These are phyloP conservation scores for Clarias platycephalus DNA, from an alignment of 2,797 vertebrate genomes.

Conservation along the genomic window DNA sequence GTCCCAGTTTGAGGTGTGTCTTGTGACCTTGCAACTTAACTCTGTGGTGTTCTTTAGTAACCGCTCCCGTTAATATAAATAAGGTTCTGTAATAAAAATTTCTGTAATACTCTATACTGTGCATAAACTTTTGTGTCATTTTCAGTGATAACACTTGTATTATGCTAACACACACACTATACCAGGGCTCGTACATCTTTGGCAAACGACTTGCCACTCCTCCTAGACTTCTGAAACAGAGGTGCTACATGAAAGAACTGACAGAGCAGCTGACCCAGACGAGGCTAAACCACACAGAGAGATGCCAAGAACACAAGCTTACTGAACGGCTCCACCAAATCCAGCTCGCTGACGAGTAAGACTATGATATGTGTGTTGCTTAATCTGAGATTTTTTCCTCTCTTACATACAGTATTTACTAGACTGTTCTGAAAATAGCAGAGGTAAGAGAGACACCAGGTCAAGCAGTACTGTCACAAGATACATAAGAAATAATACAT, in stretches of 20 bases:
- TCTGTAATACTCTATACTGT: background rate
- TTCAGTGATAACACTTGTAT: background rate
- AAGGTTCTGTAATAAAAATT: too few species aligned
- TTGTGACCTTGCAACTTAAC: background rate
- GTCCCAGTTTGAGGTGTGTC: conserved; percentile 68
- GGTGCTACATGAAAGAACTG: conserved; percentile 71
- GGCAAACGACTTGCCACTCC: conserved; percentile 72
- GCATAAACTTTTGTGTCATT: background rate
- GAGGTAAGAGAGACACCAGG: background rate
- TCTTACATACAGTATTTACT: background rate
- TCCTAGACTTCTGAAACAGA: conserved; percentile 67
- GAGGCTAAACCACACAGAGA: conserved; percentile 58
- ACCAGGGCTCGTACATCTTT: conserved; percentile 78
- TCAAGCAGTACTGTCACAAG: background rate
- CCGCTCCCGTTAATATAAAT: too few species aligned
- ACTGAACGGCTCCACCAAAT: conserved; percentile 10
- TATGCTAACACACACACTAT: background rate
- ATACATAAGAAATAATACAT: background rate
- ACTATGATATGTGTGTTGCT: conserved; percentile 20
- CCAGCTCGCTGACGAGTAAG: conserved; percentile 44
- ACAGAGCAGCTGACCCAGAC: conserved; percentile 67
- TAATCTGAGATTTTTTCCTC: background rate
- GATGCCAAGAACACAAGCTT: conserved; percentile 63
- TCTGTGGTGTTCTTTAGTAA: background rate
- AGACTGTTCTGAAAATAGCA: background rate